These are phyloP conservation scores for Ricordea florida DNA, from an alignment of 92 coral and sea anemone species.

Conservation along the genomic window DNA sequence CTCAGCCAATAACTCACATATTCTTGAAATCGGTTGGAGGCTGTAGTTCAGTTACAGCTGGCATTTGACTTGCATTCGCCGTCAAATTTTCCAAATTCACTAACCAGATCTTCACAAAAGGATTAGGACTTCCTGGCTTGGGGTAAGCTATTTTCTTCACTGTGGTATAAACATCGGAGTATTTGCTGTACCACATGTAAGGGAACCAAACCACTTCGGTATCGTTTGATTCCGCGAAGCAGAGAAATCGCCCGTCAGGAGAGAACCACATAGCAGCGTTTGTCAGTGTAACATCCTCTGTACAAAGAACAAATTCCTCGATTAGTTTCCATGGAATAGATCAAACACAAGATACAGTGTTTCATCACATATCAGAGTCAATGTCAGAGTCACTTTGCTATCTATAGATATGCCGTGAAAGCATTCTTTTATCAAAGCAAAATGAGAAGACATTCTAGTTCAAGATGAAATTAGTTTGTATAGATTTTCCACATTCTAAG, in stretches of 20 bases:
- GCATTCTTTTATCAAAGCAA: too few species aligned
- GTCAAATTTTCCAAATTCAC: constrained; percentile 50
- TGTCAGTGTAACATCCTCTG: constrained; percentile 88
- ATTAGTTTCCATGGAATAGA: not conserved
- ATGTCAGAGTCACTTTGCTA: too few species aligned
- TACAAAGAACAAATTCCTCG: not conserved
- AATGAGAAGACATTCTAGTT: too few species aligned
- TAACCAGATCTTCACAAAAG: constrained; percentile 60
- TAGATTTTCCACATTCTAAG: too few species aligned
- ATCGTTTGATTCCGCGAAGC: constrained; percentile 81
- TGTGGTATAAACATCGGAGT: constrained; percentile 62
- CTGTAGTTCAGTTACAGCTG: constrained; percentile 4
- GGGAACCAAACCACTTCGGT: constrained; percentile 76
- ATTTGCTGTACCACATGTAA: constrained; percentile 79
- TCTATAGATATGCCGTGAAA: too few species aligned
- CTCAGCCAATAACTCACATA: constrained; percentile 48
- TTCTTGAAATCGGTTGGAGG: constrained; percentile 42
- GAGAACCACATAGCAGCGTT: constrained; percentile 87
- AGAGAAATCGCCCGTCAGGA: constrained; percentile 66
- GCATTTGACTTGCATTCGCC: not conserved
- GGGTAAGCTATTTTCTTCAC: constrained; percentile 90
- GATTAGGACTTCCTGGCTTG: constrained; percentile 90
- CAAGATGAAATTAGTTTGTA: too few species aligned
- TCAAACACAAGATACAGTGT: not conserved
- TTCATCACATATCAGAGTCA: too few species aligned